Evolutionary conservation across 1,140 invertebrate species (phyloP).

Genomic region (Heliothis virescens): DNA sequence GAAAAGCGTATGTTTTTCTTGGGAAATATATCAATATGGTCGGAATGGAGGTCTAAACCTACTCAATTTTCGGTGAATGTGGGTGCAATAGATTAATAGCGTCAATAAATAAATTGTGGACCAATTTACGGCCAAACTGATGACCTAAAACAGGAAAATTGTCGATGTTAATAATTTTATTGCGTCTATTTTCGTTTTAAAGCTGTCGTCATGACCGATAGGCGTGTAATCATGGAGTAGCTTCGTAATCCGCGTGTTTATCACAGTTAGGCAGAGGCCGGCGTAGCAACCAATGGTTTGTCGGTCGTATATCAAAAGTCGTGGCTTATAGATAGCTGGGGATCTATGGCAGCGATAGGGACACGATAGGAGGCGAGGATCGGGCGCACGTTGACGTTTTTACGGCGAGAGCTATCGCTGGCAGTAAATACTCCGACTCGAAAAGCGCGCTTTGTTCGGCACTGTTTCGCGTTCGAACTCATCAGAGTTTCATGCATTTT

Average conservation of each 20-base stretch:
- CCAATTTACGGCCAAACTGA: conserved; percentile 8
- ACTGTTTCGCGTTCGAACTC: conserved; percentile 28
- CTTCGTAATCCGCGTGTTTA: conserved; percentile 30
- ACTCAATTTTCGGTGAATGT: not conserved
- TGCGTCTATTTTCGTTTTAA: not conserved
- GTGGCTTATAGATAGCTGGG: conserved; percentile 44
- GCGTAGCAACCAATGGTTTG: conserved; percentile 35
- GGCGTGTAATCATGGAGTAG: not conserved
- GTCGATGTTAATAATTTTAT: not conserved
- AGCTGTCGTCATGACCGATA: not conserved
- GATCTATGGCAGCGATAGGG: conserved; percentile 50
- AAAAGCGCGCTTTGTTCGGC: conserved; percentile 34
- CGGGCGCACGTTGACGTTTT: conserved; percentile 73
- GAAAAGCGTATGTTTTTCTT: not conserved
- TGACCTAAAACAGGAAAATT: conserved; percentile 16
- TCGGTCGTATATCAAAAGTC: conserved; percentile 52
- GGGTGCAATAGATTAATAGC: conserved; percentile 5
- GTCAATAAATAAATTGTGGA: conserved; percentile 21
- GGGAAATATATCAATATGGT: not conserved
- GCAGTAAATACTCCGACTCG: conserved; percentile 68
- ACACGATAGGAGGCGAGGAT: conserved; percentile 58
- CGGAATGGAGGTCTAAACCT: conserved; percentile 11
- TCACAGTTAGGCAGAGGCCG: not conserved
- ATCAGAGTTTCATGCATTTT: conserved; percentile 46
- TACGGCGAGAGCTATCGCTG: conserved; percentile 70